These are phyloP conservation scores for Psilanteris sp. DNA, from an alignment of 1,140 invertebrate genomes.

Conservation along the genomic window DNA sequence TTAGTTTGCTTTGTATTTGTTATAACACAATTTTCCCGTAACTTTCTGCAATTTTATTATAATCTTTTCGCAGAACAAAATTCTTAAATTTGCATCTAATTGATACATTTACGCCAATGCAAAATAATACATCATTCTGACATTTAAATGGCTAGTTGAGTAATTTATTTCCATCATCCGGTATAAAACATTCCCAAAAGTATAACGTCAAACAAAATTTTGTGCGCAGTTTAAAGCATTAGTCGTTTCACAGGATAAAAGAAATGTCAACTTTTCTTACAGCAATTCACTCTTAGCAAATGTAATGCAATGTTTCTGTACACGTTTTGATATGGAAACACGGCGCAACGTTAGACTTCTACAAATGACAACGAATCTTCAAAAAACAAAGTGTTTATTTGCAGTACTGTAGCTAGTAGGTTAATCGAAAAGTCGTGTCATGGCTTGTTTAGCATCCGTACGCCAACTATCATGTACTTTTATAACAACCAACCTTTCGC, in stretches of 20 bases:
- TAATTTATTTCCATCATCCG: too few relatives aligned
- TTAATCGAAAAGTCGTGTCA: constrained; percentile 66
- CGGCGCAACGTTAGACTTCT: constrained; percentile 2
- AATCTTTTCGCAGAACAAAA: too few relatives aligned
- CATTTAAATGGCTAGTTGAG: too few relatives aligned
- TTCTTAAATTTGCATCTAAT: too few relatives aligned
- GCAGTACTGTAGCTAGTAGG: constrained; percentile 31
- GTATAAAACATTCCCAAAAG: too few relatives aligned
- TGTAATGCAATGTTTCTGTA: constrained; percentile 36
- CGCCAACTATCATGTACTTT: constrained; percentile 64
- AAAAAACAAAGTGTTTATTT: constrained; percentile 42
- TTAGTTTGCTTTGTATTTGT: too few relatives aligned
- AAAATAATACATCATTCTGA: too few relatives aligned
- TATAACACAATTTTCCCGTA: too few relatives aligned
- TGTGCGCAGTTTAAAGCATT: constrained; percentile 18
- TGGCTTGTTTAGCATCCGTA: constrained; percentile 62
- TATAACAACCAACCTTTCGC: constrained; percentile 59
- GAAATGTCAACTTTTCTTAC: constrained; percentile 36
- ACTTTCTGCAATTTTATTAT: too few relatives aligned
- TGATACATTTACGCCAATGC: too few relatives aligned
- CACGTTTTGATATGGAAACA: constrained; percentile 31
- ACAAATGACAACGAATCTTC: constrained; percentile 12
- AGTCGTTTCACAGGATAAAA: constrained; percentile 15
- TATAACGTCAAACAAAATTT: too few relatives aligned
- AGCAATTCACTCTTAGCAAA: too few relatives aligned